Conservation (phyloP, 2,113 vertebrate genomes). For the Lanius collurio region DNA sequence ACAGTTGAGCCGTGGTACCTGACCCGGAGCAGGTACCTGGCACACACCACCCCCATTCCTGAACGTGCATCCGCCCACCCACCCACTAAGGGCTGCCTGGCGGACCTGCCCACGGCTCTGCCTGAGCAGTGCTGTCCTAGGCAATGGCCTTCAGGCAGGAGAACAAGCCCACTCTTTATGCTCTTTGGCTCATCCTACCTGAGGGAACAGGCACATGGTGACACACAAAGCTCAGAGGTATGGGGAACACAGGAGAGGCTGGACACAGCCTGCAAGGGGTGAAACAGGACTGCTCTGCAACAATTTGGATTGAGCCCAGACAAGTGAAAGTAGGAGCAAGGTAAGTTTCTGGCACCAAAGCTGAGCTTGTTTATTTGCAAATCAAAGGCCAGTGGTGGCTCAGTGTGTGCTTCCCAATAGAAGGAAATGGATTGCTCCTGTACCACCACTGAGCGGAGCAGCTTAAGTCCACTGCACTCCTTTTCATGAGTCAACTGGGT, state of each 20-base stretch:
- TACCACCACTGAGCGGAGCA: neutral
- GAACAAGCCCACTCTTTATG: neutral
- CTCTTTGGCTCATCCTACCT: neutral
- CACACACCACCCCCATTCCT: neutral
- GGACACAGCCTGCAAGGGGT: neutral
- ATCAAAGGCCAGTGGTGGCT: neutral
- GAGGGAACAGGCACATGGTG: neutral
- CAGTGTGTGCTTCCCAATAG: neutral
- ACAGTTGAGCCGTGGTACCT: neutral
- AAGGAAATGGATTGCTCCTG: neutral
- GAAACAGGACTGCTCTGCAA: neutral
- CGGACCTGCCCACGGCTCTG: neutral
- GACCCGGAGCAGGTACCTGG: neutral
- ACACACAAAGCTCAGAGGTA: neutral
- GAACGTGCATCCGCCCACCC: fast-evolving
- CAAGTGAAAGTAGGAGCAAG: neutral
- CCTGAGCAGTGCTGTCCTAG: neutral
- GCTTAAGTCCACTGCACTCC: neutral
- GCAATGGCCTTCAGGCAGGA: neutral
- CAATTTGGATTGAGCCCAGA: neutral
- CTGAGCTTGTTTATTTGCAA: neutral
- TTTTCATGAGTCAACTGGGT: neutral
- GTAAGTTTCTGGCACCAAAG: neutral
- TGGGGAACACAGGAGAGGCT: neutral
- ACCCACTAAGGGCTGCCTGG: neutral